A percentile compares a stretch with the other conserved stretches of the same genome.
Evolutionary conservation across 2,113 vertebrate species (phyloP).

Genomic region (Eulacestoma nigropectus): DNA sequence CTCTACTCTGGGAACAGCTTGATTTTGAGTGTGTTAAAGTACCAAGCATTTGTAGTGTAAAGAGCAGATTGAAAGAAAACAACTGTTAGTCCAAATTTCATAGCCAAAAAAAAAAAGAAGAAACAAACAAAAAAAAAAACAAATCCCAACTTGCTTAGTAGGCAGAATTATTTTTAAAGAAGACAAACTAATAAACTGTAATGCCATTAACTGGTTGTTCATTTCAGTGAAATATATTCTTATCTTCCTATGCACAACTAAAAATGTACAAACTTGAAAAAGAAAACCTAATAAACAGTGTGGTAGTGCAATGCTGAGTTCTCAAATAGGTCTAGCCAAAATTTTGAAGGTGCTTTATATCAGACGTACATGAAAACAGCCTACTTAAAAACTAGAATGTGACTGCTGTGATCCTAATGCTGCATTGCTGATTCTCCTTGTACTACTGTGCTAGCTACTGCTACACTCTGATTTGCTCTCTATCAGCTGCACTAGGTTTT

Average conservation of each 20-base stretch:
- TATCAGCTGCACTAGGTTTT: slow-evolving; percentile 69
- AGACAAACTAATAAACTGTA: slow-evolving; percentile 25
- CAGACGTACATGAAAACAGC: slow-evolving; percentile 67
- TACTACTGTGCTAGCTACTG: slow-evolving; percentile 62
- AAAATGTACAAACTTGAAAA: neutral
- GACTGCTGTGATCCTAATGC: slow-evolving; percentile 68
- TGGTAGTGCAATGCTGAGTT: neutral
- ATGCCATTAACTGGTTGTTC: slow-evolving; percentile 8
- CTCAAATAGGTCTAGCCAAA: neutral
- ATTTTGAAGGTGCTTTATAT: slow-evolving; percentile 21
- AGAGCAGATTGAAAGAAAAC: slow-evolving; percentile 26
- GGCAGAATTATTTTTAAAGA: slow-evolving; percentile 13
- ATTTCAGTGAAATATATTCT: slow-evolving; percentile 33
- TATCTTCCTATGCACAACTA: slow-evolving; percentile 13
- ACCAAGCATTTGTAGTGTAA: slow-evolving; percentile 52
- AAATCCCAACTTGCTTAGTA: neutral
- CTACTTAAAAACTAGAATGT: slow-evolving; percentile 68
- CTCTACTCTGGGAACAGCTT: slow-evolving; percentile 43
- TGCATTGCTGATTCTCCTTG: slow-evolving; percentile 79
- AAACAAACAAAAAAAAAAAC: neutral
- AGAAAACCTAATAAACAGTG: neutral
- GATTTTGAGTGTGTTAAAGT: slow-evolving; percentile 50
- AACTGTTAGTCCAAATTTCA: slow-evolving; percentile 27
- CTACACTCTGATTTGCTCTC: slow-evolving; percentile 71
- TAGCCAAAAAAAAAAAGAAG: neutral